These are phyloP conservation scores for Myathropa florea DNA, from an alignment of 2,888 invertebrate species.

Conservation along the genomic window DNA sequence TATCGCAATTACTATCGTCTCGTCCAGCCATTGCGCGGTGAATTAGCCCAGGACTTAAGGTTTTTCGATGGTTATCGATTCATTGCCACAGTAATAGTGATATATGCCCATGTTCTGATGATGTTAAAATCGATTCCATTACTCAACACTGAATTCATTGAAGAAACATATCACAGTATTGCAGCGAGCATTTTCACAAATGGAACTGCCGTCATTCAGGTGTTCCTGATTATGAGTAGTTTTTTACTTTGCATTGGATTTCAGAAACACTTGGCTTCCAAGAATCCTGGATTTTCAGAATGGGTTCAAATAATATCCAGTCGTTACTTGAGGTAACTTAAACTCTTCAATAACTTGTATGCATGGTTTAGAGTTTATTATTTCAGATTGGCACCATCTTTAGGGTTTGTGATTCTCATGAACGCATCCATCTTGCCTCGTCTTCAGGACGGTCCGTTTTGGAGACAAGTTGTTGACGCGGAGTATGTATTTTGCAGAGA, in stretches of 20 bases:
- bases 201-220: constrained; percentile 82
- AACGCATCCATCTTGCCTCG: constrained; percentile 78
- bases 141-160: constrained; percentile 76
- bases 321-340: constrained; percentile 75
- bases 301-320: constrained; percentile 71
- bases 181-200: constrained; percentile 79
- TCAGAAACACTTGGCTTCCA: constrained; percentile 70
- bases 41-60: constrained; percentile 72
- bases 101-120: constrained; percentile 74
- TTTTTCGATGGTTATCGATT: constrained; percentile 76
- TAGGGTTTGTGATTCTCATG: constrained; percentile 74
- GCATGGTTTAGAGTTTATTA: not conserved
- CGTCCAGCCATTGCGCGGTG: constrained; percentile 58
- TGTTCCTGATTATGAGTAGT: constrained; percentile 83
- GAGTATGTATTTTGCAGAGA: constrained; percentile 77
- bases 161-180: constrained; percentile 72
- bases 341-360: not conserved
- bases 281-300: constrained; percentile 68
- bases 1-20: constrained; percentile 77
- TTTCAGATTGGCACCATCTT: constrained; percentile 75
- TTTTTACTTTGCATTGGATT: constrained; percentile 80
- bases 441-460: constrained; percentile 80
- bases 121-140: constrained; percentile 73
- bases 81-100: constrained; percentile 74
- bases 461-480: constrained; percentile 76